These are phyloP conservation scores for Brachyalestes nurse DNA, from an alignment of 2,797 vertebrate genomes.

Conservation along the genomic window DNA sequence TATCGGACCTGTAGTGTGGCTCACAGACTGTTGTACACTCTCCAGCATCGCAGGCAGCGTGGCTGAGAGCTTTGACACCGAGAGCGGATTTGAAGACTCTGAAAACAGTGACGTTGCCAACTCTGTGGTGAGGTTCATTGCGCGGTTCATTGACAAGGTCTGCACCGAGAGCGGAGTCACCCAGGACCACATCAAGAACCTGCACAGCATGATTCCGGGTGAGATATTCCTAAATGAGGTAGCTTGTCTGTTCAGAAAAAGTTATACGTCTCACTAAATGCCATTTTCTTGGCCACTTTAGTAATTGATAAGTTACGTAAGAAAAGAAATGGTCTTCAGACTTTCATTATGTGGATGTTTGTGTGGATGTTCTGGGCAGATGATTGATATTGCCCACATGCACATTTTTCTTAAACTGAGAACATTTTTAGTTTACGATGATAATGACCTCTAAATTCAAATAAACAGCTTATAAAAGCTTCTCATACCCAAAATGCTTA, in stretches of 20 bases:
- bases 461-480: too few species aligned
- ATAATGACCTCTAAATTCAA: too few species aligned
- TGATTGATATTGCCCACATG: too few species aligned
- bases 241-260: background rate
- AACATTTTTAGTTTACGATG: too few species aligned
- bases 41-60: conserved; percentile 96
- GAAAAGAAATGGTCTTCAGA: too few species aligned
- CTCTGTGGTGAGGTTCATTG: conserved; percentile 90
- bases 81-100: conserved; percentile 96
- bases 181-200: conserved; percentile 96
- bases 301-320: too few species aligned
- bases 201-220: conserved; percentile 99
- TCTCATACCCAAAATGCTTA: too few species aligned
- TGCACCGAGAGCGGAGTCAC: conserved; percentile 98
- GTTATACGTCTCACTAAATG: too few species aligned
- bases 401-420: too few species aligned
- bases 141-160: conserved; percentile 97
- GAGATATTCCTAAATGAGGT: conserved; percentile 3
- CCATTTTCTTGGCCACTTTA: too few species aligned
- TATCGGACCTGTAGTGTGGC: background rate
- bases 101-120: conserved; percentile 94
- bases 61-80: conserved; percentile 97
- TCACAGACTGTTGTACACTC: conserved; percentile 3
- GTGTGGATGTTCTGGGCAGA: too few species aligned
- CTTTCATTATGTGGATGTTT: too few species aligned